Base-by-base conservation (phyloP, 2,888 invertebrate species). In the Ectemnius cavifrons region DNA sequence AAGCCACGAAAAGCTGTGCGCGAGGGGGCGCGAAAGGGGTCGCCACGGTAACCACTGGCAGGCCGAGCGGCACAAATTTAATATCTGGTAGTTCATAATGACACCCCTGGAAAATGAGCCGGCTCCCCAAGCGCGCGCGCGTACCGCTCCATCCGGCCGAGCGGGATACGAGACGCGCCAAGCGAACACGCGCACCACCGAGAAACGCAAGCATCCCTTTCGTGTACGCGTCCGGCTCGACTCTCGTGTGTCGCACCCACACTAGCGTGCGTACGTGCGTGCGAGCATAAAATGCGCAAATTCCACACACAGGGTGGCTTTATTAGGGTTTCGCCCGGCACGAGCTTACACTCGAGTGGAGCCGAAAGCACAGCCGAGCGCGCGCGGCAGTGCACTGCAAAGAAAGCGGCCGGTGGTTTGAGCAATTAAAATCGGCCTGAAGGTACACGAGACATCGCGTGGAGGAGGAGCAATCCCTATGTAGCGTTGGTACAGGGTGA, bases 31-130 rank as follows among this genome's bases (percentile, higher is more conserved):
- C 23, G 23, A 66, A 77, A 77, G 69, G 83, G 81, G 77, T 83
- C 77, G 78, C 85, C 84, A 85, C 81, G 87, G 87, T 85, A 86
- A 86, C 86, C 83, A 76, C 78, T 73, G 71, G 79, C 84, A 82
- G 80, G 78, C 82, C 81, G 82, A 81, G 79, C 84, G 77, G 75
- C 81, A 77, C 83, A 83, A 83, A 83, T 84, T 83, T 84, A 83
- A 83, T 83, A 84, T 83, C 82, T 76, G 79, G 70, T 79, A 84
- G 82, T 83, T 84, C 82, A 84, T 83, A 83, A 83, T 83, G 82
- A 83, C 82, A 84, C 82, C 84, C 82, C 73, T 77, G 82, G 82
- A 83, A 83, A 83, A 84, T 84, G 84, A 81, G 81, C 69, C 37
- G 37, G 37, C 11, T 37, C 8, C 8, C 37, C 37, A 6, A 37